phyloP scores from a whole-genome alignment of 2,797 vertebrate genomes.

The Eulemur albifrons region DNA sequence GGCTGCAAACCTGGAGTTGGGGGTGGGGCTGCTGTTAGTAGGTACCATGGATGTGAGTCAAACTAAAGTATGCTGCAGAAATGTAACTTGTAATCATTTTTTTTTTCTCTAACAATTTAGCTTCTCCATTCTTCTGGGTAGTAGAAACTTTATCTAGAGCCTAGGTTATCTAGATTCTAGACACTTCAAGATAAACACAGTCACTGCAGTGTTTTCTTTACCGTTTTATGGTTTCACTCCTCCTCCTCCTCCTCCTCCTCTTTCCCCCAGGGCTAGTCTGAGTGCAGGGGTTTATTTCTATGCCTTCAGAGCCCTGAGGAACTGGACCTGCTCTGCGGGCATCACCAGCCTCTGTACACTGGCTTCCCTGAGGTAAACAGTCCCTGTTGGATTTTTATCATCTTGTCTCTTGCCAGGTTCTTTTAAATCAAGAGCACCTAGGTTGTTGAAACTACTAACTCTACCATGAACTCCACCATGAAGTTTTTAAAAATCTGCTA shows the following conservation, averaged over 20 bases:
- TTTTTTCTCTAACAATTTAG: neutral
- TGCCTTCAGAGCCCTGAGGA: accelerated
- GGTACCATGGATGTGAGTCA: neutral
- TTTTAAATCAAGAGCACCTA: neutral
- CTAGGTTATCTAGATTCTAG: neutral
- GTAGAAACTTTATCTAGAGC: neutral
- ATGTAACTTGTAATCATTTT: neutral
- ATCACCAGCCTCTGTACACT: neutral
- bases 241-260: neutral
- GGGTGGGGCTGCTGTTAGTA: neutral
- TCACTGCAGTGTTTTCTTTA: neutral
- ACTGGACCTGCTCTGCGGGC: neutral
- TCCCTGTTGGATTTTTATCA: neutral
- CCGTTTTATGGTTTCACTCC: neutral
- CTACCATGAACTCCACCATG: neutral
- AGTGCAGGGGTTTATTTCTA: neutral
- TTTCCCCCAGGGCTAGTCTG: accelerated
- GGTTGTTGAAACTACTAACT: neutral
- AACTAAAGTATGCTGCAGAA: neutral
- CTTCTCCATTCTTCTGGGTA: neutral
- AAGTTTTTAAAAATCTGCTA: neutral
- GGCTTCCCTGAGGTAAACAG: neutral
- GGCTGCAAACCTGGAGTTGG: neutral
- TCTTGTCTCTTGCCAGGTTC: neutral
- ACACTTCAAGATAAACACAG: neutral